Conservation (phyloP, 2,797 vertebrate genomes). For the Cyclura pinguis region DNA sequence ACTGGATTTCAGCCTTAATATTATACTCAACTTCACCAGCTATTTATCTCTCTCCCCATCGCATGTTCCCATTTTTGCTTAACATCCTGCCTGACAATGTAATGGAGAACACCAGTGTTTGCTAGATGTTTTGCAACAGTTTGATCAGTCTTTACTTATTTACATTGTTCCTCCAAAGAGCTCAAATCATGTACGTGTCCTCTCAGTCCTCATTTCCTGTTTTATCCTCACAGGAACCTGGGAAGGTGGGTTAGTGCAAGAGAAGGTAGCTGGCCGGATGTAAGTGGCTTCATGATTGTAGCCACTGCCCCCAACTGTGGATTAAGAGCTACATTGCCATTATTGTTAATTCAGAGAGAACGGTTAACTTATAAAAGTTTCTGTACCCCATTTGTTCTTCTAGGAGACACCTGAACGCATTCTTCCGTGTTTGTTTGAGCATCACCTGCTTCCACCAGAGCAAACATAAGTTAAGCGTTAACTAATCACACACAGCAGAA, state of each 20-base stretch:
- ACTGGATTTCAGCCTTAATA: too few species aligned
- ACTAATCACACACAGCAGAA: fast-evolving
- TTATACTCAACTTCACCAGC: too few species aligned
- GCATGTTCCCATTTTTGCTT: too few species aligned
- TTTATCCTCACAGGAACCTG: not conserved
- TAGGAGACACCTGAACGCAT: not conserved
- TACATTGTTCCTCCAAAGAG: not conserved
- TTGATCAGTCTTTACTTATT: not conserved
- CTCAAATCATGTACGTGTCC: not conserved
- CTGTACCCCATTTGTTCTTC: not conserved
- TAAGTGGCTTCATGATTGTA: not conserved
- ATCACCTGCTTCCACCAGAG: not conserved
- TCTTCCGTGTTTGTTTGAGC: not conserved
- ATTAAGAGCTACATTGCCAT: too few species aligned
- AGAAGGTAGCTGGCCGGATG: not conserved
- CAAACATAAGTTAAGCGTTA: not conserved
- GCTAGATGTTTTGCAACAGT: not conserved
- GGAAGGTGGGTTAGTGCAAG: not conserved
- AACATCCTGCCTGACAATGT: too few species aligned
- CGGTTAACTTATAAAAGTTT: not conserved
- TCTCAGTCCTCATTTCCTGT: not conserved
- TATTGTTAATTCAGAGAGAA: not conserved
- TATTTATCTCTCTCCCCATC: too few species aligned
- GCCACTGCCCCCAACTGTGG: not conserved
- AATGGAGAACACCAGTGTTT: too few species aligned